Base-by-base conservation (phyloP, 2,888 invertebrate genomes). In the Gymnocheta viridis region DNA sequence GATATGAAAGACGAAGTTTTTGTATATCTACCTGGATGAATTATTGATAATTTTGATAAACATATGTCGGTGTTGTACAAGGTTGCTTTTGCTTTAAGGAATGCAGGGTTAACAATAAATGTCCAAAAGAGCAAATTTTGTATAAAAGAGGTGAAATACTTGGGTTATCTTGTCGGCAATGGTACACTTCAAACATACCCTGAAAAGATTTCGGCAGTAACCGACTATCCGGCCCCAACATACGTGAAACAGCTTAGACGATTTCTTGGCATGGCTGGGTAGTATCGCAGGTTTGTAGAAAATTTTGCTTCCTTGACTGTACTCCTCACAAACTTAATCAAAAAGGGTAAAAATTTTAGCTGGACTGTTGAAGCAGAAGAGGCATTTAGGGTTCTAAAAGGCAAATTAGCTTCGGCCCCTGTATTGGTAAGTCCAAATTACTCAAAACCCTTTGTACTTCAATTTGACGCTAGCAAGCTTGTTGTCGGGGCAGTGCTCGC, bases 121-220 rank as follows among this genome's bases (percentile, higher is more conserved):
- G 38, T 35, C 1, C n/a, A 64, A 1, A 64, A 69, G 49, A 51
- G 27, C 10, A 66, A 38, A n/a, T n/a, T n/a, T n/a, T n/a, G n/a
- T n/a, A n/a, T n/a, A n/a, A n/a, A n/a, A n/a, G n/a, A n/a, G n/a
- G 17, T 58, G 0, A 69, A 69, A 19, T 79, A 64, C 10, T 24
- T 79, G 5, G 44, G 79, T 0, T 72, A 79, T 24, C 38, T 72
- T 32, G 70, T 79, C 0, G 79, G 64, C 9, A 64, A 72, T 29
- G 79, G 72, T 0, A 64, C 70, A 4, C 35, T 79, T 4, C 51
- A 44, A 47, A 54, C 56, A 5, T 58, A 67, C 14, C 73, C 73
- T 6, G 72, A 80, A 24, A 80, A 24, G 27, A n/a, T 58, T 9
- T 73, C 58, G 2, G 27, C 64, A 0, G 56, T 72, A 2, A 72